A percentile compares a stretch with the other conserved stretches of the same genome.
Conservation (phyloP, 1,140 invertebrate genomes). For the Planococcus citri region DNA sequence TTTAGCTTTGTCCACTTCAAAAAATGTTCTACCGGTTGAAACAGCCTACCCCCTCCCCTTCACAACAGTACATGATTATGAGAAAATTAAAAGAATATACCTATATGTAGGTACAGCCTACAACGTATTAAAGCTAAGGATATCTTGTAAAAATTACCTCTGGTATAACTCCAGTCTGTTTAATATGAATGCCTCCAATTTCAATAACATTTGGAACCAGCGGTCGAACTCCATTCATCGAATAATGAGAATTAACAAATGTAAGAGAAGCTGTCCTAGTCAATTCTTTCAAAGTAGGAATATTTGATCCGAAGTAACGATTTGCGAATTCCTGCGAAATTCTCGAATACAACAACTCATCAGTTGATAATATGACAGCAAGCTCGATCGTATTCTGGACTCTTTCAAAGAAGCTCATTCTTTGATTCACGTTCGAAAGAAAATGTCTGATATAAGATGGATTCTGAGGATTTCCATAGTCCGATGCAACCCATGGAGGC, state of each 20-base stretch:
- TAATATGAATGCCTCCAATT: constrained; percentile 33
- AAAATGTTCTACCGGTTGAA: too few species aligned
- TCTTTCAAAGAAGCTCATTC: constrained; percentile 24
- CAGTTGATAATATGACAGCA: neutral
- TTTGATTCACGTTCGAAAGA: neutral
- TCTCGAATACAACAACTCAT: constrained; percentile 18
- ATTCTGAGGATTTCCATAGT: constrained; percentile 27
- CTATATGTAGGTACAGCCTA: too few species aligned
- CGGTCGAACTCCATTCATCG: constrained; percentile 27
- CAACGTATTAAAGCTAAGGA: too few species aligned
- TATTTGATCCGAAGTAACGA: constrained; percentile 40
- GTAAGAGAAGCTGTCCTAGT: constrained; percentile 33
- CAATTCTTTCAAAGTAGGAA: constrained; percentile 39
- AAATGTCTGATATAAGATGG: constrained; percentile 25
- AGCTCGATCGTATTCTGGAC: constrained; percentile 24
- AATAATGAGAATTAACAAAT: constrained; percentile 38
- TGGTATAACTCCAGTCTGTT: neutral
- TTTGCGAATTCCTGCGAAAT: constrained; percentile 26
- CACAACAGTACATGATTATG: too few species aligned
- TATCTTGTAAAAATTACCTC: neutral
- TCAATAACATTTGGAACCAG: constrained; percentile 30
- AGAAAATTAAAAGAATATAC: too few species aligned
- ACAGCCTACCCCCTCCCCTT: too few species aligned
- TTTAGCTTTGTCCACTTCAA: too few species aligned
- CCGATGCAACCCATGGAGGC: constrained; percentile 44